Conservation (phyloP, 1,140 invertebrate species). For the Apis florea region DNA sequence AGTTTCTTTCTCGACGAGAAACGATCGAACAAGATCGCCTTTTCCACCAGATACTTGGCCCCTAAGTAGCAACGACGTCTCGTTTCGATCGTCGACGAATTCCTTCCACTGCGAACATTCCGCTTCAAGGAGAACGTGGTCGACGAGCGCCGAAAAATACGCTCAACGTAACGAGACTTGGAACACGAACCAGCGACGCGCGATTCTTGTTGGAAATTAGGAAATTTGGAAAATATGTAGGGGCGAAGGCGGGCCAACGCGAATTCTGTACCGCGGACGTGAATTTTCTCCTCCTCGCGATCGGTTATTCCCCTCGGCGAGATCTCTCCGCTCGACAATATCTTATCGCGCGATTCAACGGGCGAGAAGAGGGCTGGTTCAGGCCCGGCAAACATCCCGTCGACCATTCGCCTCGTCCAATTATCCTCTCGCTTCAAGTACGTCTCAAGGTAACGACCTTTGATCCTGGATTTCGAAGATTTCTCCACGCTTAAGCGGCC, state of each 20-base stretch:
- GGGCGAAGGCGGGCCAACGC: conserved; percentile 22
- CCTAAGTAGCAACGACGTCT: conserved; percentile 62
- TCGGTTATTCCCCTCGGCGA: not conserved
- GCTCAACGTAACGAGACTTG: conserved; percentile 47
- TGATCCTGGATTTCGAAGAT: conserved; percentile 10
- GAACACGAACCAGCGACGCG: conserved; percentile 1
- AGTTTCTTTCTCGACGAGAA: conserved; percentile 26
- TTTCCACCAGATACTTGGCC: conserved; percentile 18
- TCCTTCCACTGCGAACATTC: not conserved
- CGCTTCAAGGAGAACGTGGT: too few species aligned
- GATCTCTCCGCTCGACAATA: not conserved
- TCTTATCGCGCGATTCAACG: not conserved
- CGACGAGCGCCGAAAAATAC: conserved; percentile 27
- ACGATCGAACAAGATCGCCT: not conserved
- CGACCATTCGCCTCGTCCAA: conserved; percentile 31
- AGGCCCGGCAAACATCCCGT: conserved; percentile 14
- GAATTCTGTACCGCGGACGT: conserved; percentile 6
- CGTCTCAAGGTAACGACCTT: conserved; percentile 37
- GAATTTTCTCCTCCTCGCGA: conserved; percentile 49
- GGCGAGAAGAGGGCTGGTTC: conserved; percentile 10
- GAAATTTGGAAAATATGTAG: not conserved
- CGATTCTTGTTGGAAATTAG: not conserved
- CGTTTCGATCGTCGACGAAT: conserved; percentile 13
- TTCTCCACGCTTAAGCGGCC: conserved; percentile 29
- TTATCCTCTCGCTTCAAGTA: conserved; percentile 44